phyloP scores from a whole-genome alignment of 1,140 invertebrate species.

The Delia radicum region DNA sequence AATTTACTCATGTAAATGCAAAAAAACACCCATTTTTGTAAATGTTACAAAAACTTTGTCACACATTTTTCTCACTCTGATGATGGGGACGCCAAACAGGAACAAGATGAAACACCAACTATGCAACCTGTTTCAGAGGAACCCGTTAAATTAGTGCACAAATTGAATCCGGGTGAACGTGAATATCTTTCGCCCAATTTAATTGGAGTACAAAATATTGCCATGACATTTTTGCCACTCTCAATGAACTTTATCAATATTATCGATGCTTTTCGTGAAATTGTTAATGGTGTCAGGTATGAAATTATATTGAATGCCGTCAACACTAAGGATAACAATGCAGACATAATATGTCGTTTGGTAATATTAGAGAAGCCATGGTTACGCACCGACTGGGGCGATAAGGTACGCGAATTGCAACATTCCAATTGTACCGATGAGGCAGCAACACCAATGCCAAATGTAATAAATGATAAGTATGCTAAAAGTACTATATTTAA shows the following conservation, averaged over 20 bases:
- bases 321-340: slow-evolving; percentile 42
- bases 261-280: slow-evolving; percentile 50
- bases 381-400: slow-evolving; percentile 51
- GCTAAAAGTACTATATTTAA: slow-evolving; percentile 44
- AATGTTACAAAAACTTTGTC: not conserved
- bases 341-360: slow-evolving; percentile 45
- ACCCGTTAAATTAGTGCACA: slow-evolving; percentile 49
- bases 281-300: slow-evolving; percentile 52
- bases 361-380: slow-evolving; percentile 53
- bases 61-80: too few species aligned
- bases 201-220: slow-evolving; percentile 53
- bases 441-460: slow-evolving; percentile 38
- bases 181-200: slow-evolving; percentile 53
- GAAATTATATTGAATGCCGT: slow-evolving; percentile 48
- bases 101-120: not conserved
- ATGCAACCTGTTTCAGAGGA: slow-evolving; percentile 33
- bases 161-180: slow-evolving; percentile 49
- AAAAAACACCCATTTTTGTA: too few species aligned
- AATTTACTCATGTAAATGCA: too few species aligned
- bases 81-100: not conserved
- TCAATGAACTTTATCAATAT: slow-evolving; percentile 50
- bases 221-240: slow-evolving; percentile 50
- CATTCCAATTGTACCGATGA: slow-evolving; percentile 45
- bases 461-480: slow-evolving; percentile 17
- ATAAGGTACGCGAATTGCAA: slow-evolving; percentile 47